Evolutionary conservation across 2,113 vertebrate genomes (phyloP).

Genomic region (Rissa tridactyla): DNA sequence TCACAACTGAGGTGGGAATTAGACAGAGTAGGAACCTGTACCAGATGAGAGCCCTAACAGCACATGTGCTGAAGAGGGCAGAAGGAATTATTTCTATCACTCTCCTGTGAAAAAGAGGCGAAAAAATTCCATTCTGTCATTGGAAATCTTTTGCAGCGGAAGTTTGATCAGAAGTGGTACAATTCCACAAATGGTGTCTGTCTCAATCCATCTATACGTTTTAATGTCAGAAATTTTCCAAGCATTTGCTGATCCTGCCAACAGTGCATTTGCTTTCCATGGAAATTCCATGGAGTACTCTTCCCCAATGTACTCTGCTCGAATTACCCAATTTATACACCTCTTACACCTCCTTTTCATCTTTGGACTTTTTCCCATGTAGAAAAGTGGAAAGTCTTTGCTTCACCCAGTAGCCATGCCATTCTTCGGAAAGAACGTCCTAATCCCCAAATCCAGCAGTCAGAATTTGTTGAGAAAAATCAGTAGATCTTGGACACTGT

Average conservation of each 20-base stretch:
- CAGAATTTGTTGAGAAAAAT: not conserved
- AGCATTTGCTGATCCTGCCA: not conserved
- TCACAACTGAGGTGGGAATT: not conserved
- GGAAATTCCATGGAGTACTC: not conserved
- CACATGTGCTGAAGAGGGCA: not conserved
- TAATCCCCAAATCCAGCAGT: not conserved
- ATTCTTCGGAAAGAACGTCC: not conserved
- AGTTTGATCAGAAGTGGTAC: not conserved
- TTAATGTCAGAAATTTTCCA: not conserved
- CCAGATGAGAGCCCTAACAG: not conserved
- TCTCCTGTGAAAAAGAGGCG: not conserved
- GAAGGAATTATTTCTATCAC: not conserved
- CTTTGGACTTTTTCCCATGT: not conserved
- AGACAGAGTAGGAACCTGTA: not conserved
- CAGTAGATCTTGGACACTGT: not conserved
- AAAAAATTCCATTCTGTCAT: not conserved
- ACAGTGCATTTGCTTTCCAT: not conserved
- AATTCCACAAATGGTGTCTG: not conserved
- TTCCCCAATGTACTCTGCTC: not conserved
- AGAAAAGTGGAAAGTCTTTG: not conserved
- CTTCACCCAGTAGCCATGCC: not conserved
- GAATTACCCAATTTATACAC: not conserved
- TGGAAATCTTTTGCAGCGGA: not conserved
- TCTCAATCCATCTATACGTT: not conserved
- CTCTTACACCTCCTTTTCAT: not conserved